Percentiles rank a stretch among this genome's conserved stretches.
phyloP scores from a whole-genome alignment of 2,797 vertebrate genomes.

The Sparus aurata region DNA sequence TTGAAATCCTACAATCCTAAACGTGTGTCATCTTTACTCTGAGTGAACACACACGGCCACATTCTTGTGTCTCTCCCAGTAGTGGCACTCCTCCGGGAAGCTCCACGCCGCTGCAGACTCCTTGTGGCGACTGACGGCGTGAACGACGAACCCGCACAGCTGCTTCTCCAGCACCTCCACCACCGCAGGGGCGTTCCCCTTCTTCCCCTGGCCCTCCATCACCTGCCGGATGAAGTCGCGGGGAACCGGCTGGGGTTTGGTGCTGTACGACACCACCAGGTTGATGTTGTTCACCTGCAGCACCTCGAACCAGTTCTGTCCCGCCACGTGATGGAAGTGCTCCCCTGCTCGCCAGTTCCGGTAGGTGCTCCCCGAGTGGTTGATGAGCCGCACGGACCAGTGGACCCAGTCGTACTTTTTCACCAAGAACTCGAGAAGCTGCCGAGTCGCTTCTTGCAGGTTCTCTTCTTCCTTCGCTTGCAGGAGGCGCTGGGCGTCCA shows the following conservation, averaged over 20 bases:
- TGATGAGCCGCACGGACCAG: constrained; percentile 86
- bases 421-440: constrained; percentile 78
- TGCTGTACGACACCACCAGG: constrained; percentile 85
- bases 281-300: constrained; percentile 79
- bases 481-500: constrained; percentile 78
- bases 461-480: constrained; percentile 68
- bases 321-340: constrained; percentile 81
- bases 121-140: constrained; percentile 85
- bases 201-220: constrained; percentile 81
- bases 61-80: constrained; percentile 87
- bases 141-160: constrained; percentile 82
- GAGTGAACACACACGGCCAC: constrained; percentile 85
- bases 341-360: constrained; percentile 83
- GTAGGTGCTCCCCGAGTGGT: constrained; percentile 80
- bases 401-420: constrained; percentile 87
- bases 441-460: constrained; percentile 70
- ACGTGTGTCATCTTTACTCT: constrained; percentile 51
- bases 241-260: constrained; percentile 75
- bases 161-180: constrained; percentile 82
- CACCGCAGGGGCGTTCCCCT: constrained; percentile 75
- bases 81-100: constrained; percentile 86
- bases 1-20: background rate
- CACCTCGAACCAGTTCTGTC: constrained; percentile 83
- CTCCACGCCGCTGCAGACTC: constrained; percentile 81
- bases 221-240: constrained; percentile 71